A percentile compares a stretch with the other conserved stretches of the same genome.
phyloP scores from a whole-genome alignment of 2,113 vertebrate genomes.

The Pardalotus punctatus region DNA sequence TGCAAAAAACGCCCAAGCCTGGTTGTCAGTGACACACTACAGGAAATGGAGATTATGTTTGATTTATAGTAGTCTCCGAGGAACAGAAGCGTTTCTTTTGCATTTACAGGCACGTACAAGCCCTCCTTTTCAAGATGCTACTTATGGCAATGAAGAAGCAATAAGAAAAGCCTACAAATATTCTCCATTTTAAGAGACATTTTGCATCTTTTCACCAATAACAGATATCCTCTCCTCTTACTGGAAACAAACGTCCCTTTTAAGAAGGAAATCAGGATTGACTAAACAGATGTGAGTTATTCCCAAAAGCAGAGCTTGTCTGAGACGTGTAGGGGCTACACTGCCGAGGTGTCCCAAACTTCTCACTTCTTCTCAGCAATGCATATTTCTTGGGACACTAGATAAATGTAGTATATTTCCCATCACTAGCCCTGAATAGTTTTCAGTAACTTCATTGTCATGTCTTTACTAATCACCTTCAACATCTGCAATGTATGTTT shows the following conservation, averaged over 20 bases:
- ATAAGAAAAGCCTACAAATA: not conserved
- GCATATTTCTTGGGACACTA: not conserved
- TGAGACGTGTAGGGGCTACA: not conserved
- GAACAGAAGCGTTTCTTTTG: not conserved
- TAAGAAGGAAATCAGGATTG: not conserved
- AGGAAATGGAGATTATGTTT: not conserved
- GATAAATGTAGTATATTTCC: not conserved
- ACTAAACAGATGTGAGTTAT: not conserved
- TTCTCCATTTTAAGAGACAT: not conserved
- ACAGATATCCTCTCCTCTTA: not conserved
- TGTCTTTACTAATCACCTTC: not conserved
- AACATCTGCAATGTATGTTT: conserved; percentile 21
- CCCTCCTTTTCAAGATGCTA: not conserved
- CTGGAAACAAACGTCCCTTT: not conserved
- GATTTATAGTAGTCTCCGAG: not conserved
- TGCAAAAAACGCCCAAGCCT: not conserved
- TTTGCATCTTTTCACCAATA: not conserved
- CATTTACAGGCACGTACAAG: not conserved
- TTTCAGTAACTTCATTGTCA: not conserved
- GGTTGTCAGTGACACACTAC: not conserved
- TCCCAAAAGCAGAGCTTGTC: not conserved
- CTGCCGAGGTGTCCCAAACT: not conserved
- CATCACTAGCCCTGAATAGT: not conserved
- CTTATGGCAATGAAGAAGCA: not conserved
- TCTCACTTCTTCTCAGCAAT: not conserved